These are phyloP conservation scores for Helicorthomorpha holstii DNA, from an alignment of 1,140 invertebrate genomes.

Conservation along the genomic window DNA sequence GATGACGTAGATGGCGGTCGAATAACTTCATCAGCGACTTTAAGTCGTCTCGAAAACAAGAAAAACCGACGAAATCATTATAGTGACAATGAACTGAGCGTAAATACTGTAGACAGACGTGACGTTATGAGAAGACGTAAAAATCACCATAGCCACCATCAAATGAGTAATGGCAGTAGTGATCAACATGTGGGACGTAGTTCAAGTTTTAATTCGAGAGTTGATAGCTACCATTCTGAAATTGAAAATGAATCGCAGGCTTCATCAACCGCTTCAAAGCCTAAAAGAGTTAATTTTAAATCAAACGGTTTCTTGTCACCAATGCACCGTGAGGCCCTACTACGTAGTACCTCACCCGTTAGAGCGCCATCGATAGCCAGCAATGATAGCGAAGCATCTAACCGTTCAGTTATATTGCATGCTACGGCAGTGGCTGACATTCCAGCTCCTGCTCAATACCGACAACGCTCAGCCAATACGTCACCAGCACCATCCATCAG, in stretches of 20 bases:
- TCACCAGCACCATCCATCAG: background rate
- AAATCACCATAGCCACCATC: background rate
- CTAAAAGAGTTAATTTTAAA: conserved; percentile 6
- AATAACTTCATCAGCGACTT: conserved; percentile 3
- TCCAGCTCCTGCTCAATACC: conserved; percentile 9
- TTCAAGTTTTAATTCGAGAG: background rate
- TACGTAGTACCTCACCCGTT: conserved; percentile 1
- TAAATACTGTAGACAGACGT: conserved; percentile 2
- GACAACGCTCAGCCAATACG: background rate
- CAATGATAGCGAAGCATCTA: conserved; percentile 6
- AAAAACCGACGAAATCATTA: conserved; percentile 1
- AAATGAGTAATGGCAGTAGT: background rate
- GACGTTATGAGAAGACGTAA: background rate
- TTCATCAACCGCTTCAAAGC: background rate
- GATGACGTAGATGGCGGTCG: background rate
- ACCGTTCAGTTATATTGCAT: conserved; percentile 18
- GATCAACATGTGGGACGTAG: background rate
- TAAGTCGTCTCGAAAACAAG: conserved; percentile 3
- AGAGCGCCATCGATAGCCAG: conserved; percentile 1
- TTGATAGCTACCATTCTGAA: conserved; percentile 2
- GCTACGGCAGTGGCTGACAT: conserved; percentile 19
- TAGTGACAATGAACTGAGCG: background rate
- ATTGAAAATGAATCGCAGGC: background rate
- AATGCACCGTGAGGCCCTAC: conserved; percentile 1
- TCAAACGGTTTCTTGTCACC: conserved; percentile 1